Evolutionary conservation across 2,888 invertebrate species (phyloP).

Genomic region (Pseudanteris insignis): DNA sequence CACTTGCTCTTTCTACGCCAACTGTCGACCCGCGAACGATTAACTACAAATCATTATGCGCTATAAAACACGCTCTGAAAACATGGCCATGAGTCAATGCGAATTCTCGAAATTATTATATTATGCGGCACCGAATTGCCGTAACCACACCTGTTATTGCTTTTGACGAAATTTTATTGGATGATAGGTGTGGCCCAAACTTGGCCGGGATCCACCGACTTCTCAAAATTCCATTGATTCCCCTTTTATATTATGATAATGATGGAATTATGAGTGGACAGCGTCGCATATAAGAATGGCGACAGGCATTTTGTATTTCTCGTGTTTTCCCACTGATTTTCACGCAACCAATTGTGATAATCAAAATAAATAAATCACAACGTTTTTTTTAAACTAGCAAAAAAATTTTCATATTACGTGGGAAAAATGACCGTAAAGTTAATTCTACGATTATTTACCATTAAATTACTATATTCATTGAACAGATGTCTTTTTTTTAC

Average conservation of each 20-base stretch:
- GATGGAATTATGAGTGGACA: slow-evolving; percentile 11
- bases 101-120: slow-evolving; percentile 27
- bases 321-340: background rate
- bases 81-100: slow-evolving; percentile 11
- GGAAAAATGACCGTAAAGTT: too few relatives aligned
- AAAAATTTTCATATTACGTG: too few relatives aligned
- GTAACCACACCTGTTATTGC: slow-evolving; percentile 28
- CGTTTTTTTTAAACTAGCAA: too few relatives aligned
- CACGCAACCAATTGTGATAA: background rate
- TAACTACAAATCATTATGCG: slow-evolving; percentile 30
- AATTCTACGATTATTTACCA: too few relatives aligned
- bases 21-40: slow-evolving; percentile 5
- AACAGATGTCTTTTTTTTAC: too few relatives aligned
- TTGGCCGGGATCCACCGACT: slow-evolving; percentile 10
- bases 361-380: too few relatives aligned
- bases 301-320: slow-evolving; percentile 14
- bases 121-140: background rate
- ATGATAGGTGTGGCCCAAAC: slow-evolving; percentile 23
- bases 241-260: slow-evolving; percentile 16
- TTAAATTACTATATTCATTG: too few relatives aligned
- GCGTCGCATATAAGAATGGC: slow-evolving; percentile 9
- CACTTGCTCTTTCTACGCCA: slow-evolving; percentile 11
- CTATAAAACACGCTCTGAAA: slow-evolving; percentile 18
- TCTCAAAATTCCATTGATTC: slow-evolving; percentile 12
- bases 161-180: slow-evolving; percentile 22